These are phyloP conservation scores for Notocelia uddmanniana DNA, from an alignment of 2,888 invertebrate genomes.

Conservation along the genomic window DNA sequence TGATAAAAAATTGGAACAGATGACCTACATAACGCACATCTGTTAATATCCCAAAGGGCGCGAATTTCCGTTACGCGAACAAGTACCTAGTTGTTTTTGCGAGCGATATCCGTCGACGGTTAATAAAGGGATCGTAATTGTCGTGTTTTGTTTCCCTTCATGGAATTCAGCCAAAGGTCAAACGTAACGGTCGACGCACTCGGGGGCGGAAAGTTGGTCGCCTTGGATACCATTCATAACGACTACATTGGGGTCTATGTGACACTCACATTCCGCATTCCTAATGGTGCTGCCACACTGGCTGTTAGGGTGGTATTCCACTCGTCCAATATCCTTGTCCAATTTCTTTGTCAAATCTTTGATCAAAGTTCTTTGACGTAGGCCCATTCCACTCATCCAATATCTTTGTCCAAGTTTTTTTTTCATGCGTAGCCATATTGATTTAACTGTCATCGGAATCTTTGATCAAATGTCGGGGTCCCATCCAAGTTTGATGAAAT, in stretches of 20 bases:
- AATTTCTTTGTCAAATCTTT: too few relatives aligned
- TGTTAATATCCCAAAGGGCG: neutral
- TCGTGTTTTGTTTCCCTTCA: constrained; percentile 31
- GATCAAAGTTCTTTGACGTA: too few relatives aligned
- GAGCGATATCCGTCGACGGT: constrained; percentile 13
- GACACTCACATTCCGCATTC: neutral
- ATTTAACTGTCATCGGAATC: too few relatives aligned
- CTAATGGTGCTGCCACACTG: too few relatives aligned
- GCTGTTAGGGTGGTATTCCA: too few relatives aligned
- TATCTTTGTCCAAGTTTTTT: too few relatives aligned
- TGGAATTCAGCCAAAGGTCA: constrained; percentile 45
- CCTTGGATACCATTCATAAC: constrained; percentile 33
- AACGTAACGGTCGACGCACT: constrained; percentile 33
- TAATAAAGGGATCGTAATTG: constrained; percentile 28
- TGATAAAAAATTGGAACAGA: neutral
- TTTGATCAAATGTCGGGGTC: too few relatives aligned
- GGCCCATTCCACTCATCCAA: too few relatives aligned
- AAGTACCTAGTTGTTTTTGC: constrained; percentile 6
- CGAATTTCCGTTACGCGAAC: neutral
- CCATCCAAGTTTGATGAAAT: too few relatives aligned
- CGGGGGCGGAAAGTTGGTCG: constrained; percentile 23
- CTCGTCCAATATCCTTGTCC: too few relatives aligned
- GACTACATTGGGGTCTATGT: neutral
- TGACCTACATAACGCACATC: neutral
- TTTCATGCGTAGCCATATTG: too few relatives aligned